Evolutionary conservation across 2,113 vertebrate genomes (phyloP), one percentile per base, ranked within the genome.

Genomic region (Ovis canadensis): DNA sequence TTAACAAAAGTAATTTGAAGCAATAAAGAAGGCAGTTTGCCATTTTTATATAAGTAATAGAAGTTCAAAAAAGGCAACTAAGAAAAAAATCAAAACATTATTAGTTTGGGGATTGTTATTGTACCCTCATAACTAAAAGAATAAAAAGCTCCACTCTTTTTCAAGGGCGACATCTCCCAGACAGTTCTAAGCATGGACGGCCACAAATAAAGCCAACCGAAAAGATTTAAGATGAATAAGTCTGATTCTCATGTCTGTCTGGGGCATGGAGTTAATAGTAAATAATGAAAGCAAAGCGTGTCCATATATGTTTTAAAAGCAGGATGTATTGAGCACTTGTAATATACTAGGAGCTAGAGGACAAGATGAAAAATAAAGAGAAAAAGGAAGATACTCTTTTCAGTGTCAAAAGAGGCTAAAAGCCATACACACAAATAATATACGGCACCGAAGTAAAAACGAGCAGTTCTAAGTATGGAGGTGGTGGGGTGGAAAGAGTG

Each of bases 1-100:
- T 92, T 95, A 96, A 52, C 88, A 95, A 67, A 97, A 95, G 90
- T 74, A 94, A 97, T 96, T 57, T 77, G 25, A 97, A 97, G 94
- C 54, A 96, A 96, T 98, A 90, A 71, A 96, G 96, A 78, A 94
- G 74, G n/a, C 84, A 82, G 64, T 86, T 97, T 94, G 48, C 94
- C 92, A 92, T 93, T 97, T 98, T 97, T 95, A 96, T 97, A 60
- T 92, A 97, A 97, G 85, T 96, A 96, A 97, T 90, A 97, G 95
- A 95, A 97, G 77, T 71, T 98, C 78, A 90, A 82, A 54, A 97
- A 74, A 96, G 88, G 57, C 81, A 98, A 91, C 95, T 71, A 81
- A 96, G 84, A 90, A 97, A 95, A 97, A 95, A 93, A 97, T 83
- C 40, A 95, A 92, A 92, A 60, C 90, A 89, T 97, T 96, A 97